phyloP scores from a whole-genome alignment of 64 coral and sea anemone genomes.

The Stichodactyla helianthus region DNA sequence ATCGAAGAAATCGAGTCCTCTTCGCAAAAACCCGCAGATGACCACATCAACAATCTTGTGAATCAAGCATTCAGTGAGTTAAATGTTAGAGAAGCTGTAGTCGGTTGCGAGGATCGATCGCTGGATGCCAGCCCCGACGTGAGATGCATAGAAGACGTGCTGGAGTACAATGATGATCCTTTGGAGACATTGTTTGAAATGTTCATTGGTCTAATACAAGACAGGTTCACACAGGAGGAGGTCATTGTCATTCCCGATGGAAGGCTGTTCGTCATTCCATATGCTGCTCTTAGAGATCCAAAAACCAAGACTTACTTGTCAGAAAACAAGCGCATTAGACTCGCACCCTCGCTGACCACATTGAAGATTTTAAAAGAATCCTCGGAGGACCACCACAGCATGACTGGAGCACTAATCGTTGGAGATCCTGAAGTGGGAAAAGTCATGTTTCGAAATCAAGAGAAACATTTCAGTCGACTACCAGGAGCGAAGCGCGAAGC shows the following conservation, averaged over 20 bases:
- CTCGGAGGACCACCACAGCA: constrained; percentile 5
- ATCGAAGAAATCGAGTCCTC: too few relatives aligned
- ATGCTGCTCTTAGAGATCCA: constrained; percentile 22
- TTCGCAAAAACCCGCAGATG: not conserved
- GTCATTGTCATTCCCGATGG: constrained; percentile 12
- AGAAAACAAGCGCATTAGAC: not conserved
- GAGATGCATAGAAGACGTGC: not conserved
- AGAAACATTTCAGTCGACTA: not conserved
- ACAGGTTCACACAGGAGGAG: not conserved
- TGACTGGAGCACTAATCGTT: constrained; percentile 21
- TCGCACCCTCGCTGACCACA: constrained; percentile 32
- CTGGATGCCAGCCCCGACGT: not conserved
- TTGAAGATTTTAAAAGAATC: constrained; percentile 30
- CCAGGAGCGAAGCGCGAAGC: constrained; percentile 21
- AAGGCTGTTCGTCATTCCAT: not conserved
- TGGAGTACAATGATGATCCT: not conserved
- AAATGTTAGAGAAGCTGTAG: not conserved
- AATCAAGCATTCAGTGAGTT: constrained; percentile 8
- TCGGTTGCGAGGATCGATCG: constrained; percentile 29
- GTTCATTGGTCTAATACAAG: not conserved
- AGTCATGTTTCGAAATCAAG: not conserved
- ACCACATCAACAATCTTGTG: not conserved
- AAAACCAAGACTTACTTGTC: constrained; percentile 12
- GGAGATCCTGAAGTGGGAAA: constrained; percentile 32
- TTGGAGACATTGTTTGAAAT: not conserved